Conservation (phyloP, 2,888 invertebrate species). For the Alloplasta piceator region DNA sequence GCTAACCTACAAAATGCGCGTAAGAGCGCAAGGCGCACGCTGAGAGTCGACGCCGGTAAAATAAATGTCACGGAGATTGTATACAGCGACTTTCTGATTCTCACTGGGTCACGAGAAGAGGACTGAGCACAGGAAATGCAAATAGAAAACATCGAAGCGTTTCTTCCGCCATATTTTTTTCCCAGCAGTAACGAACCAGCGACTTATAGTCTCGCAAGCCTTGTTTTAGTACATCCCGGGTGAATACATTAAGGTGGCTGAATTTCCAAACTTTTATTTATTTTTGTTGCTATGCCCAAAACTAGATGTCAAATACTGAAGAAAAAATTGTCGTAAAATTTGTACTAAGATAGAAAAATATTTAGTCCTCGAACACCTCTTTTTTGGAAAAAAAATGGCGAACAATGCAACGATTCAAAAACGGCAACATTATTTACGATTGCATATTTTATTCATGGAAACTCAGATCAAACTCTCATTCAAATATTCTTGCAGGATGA, state of each 20-base stretch:
- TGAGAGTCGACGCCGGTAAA: background rate
- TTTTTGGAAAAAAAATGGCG: constrained; percentile 12
- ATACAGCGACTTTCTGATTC: constrained; percentile 24
- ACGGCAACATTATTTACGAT: too few relatives aligned
- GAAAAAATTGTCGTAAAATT: too few relatives aligned
- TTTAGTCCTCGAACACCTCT: too few relatives aligned
- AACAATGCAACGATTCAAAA: too few relatives aligned
- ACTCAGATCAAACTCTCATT: too few relatives aligned
- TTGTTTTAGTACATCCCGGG: background rate
- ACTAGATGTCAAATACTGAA: too few relatives aligned
- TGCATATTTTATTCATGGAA: constrained; percentile 24
- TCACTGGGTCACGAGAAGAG: constrained; percentile 35
- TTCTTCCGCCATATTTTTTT: constrained; percentile 26
- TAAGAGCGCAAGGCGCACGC: background rate
- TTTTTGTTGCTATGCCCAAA: too few relatives aligned
- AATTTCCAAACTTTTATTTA: too few relatives aligned
- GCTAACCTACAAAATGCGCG: constrained; percentile 15
- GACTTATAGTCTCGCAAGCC: background rate
- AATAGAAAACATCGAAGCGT: constrained; percentile 34
- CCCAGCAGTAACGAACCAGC: constrained; percentile 15
- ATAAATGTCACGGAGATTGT: constrained; percentile 3
- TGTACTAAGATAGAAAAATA: too few relatives aligned
- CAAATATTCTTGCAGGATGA: too few relatives aligned
- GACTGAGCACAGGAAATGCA: constrained; percentile 23
- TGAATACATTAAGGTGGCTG: background rate